These are phyloP conservation scores for Nymphicus hollandicus DNA, from an alignment of 2,113 vertebrate genomes.

Conservation along the genomic window DNA sequence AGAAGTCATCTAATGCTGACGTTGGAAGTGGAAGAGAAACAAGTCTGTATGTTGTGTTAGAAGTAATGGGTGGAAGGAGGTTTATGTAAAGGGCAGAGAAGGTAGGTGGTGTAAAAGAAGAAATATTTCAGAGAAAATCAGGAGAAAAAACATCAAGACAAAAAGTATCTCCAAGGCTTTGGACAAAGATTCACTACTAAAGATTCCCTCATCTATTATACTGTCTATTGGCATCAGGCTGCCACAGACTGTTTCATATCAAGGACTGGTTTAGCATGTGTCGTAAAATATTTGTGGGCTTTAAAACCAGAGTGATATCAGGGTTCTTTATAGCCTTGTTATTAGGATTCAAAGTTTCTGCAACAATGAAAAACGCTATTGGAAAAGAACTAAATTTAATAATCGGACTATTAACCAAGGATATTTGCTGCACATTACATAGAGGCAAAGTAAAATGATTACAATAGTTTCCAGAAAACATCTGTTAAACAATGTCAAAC, in stretches of 20 bases:
- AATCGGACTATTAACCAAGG: slow-evolving; percentile 74
- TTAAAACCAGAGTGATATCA: slow-evolving; percentile 33
- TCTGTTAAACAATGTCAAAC: slow-evolving; percentile 77
- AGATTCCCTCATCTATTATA: not conserved
- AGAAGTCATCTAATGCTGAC: not conserved
- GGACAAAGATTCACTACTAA: not conserved
- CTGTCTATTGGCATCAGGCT: not conserved
- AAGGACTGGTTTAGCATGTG: not conserved
- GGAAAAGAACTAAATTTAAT: slow-evolving; percentile 73
- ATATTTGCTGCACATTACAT: slow-evolving; percentile 69
- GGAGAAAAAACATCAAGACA: not conserved
- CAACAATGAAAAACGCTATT: slow-evolving; percentile 53
- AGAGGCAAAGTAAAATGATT: slow-evolving; percentile 72
- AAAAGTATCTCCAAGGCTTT: not conserved
- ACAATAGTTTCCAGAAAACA: slow-evolving; percentile 68
- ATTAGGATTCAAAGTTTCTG: slow-evolving; percentile 61
- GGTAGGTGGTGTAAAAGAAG: not conserved
- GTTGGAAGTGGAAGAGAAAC: not conserved
- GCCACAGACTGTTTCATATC: not conserved
- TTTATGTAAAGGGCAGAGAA: not conserved
- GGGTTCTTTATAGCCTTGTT: slow-evolving; percentile 54
- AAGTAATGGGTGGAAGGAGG: not conserved
- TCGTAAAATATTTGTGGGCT: not conserved
- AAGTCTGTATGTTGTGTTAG: not conserved
- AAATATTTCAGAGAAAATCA: not conserved